These are phyloP conservation scores for Drosophila busckii DNA, from an alignment of 1,140 invertebrate species.

Conservation along the genomic window DNA sequence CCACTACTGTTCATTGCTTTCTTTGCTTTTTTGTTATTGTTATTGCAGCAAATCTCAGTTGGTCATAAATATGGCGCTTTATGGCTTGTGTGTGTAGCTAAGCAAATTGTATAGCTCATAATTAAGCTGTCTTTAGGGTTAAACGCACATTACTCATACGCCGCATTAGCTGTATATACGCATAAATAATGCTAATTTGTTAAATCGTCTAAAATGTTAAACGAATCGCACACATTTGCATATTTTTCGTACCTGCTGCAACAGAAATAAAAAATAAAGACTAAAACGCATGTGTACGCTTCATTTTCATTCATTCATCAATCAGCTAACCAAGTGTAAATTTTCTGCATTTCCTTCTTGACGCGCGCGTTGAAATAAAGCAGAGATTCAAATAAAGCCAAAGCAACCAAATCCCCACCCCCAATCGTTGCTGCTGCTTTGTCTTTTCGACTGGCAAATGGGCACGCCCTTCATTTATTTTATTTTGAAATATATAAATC, in stretches of 20 bases:
- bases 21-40: too few relatives aligned
- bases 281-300: slow-evolving; percentile 69
- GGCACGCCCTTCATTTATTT: slow-evolving; percentile 74
- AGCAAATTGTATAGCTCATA: too few relatives aligned
- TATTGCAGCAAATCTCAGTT: too few relatives aligned
- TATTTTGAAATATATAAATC: slow-evolving; percentile 77
- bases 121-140: too few relatives aligned
- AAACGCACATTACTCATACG: slow-evolving; percentile 71
- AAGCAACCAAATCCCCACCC: slow-evolving; percentile 5
- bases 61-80: too few relatives aligned
- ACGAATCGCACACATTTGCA: slow-evolving; percentile 58
- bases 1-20: too few relatives aligned
- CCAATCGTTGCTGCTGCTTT: slow-evolving; percentile 42
- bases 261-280: neutral
- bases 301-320: slow-evolving; percentile 78
- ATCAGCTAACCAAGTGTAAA: slow-evolving; percentile 78
- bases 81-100: too few relatives aligned
- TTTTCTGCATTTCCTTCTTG: slow-evolving; percentile 71
- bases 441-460: slow-evolving; percentile 60
- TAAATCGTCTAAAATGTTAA: slow-evolving; percentile 46
- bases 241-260: slow-evolving; percentile 45
- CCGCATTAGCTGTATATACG: slow-evolving; percentile 60
- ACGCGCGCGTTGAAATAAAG: slow-evolving; percentile 73
- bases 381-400: slow-evolving; percentile 62
- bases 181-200: slow-evolving; percentile 73